Percentiles rank a stretch among this genome's conserved stretches.
Evolutionary conservation across 2,113 vertebrate genomes (phyloP).

Genomic region (Notechis scutatus): DNA sequence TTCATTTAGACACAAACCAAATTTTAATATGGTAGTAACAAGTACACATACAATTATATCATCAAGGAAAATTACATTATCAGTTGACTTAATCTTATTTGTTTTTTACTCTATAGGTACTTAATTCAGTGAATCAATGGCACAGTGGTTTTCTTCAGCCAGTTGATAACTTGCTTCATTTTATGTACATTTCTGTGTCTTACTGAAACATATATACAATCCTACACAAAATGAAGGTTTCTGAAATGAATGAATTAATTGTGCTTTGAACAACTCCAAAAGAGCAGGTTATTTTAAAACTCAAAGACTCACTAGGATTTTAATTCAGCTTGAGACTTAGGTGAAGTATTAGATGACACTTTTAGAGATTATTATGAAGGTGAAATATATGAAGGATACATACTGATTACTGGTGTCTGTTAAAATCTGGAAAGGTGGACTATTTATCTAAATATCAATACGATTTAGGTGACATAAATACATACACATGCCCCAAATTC

Average conservation of each 20-base stretch:
- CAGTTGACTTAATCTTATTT: not conserved
- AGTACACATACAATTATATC: not conserved
- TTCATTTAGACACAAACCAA: not conserved
- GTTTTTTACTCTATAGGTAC: not conserved
- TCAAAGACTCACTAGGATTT: constrained; percentile 47
- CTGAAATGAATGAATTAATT: not conserved
- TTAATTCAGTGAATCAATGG: not conserved
- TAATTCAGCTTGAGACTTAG: constrained; percentile 73
- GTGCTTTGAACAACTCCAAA: not conserved
- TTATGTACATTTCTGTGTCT: not conserved
- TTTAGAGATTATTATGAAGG: constrained; percentile 68
- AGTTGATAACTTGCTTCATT: not conserved
- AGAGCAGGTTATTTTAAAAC: not conserved
- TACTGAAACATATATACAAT: constrained; percentile 32
- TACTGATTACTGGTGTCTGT: not conserved
- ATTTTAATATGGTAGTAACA: not conserved
- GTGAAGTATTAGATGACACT: constrained; percentile 74
- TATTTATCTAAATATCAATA: not conserved
- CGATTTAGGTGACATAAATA: fast-evolving
- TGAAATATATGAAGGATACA: constrained; percentile 15
- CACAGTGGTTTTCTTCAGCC: not conserved
- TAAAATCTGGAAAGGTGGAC: not conserved
- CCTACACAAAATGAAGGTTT: not conserved
- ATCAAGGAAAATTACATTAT: not conserved
- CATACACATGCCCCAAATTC: not conserved